Evolutionary conservation across 2,888 invertebrate genomes (phyloP), one percentile per base, ranked within the genome.

Genomic region (Chaetogeoica ovagalla): DNA sequence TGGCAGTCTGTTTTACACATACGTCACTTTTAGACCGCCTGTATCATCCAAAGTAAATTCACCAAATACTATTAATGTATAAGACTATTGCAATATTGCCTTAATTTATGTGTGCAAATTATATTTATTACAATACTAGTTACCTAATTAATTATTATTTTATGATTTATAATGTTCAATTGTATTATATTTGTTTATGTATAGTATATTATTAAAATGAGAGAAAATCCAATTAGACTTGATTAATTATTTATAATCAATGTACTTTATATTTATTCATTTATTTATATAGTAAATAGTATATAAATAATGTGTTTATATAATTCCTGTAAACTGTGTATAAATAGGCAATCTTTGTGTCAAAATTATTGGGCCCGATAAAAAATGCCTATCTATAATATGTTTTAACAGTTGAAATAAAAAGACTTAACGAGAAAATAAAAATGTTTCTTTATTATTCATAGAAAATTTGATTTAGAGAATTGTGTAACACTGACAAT

Each of bases 1-100:
- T 71, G 95, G 94, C 59, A 95, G 95, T 87, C 88, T 95, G 71
- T 87, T 94, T 70, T 95, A 95, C 85, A 94, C 95, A 0, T 95
- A 93, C 88, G 93, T 95, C 13, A 95, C 95, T 37, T 95, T 95
- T 86, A 90, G 90, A 83, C 89, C 84, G 23, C 59, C 83, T 19
- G 9, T 19, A 57, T 21, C 70, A n/a, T n/a, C 73, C n/a, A 71
- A 75, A 69, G 9, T 52, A 5, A 75, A 82, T 43, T 81, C 30
- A 59, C 15, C 72, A 59, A 57, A 13, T 66, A 63, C 37, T 65
- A 21, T 71, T 19, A 71, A 43, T 63, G 65, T 79, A 30, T 79
- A 71, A 74, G 57, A 65, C 62, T 77, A 60, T n/a, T 21, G 15
- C 7, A 71, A 71, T 71, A 79, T 57, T 79, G 7, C 19, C 37